These are phyloP conservation scores for Acestrorhynchus altus DNA, from an alignment of 2,797 vertebrate species.

Conservation along the genomic window DNA sequence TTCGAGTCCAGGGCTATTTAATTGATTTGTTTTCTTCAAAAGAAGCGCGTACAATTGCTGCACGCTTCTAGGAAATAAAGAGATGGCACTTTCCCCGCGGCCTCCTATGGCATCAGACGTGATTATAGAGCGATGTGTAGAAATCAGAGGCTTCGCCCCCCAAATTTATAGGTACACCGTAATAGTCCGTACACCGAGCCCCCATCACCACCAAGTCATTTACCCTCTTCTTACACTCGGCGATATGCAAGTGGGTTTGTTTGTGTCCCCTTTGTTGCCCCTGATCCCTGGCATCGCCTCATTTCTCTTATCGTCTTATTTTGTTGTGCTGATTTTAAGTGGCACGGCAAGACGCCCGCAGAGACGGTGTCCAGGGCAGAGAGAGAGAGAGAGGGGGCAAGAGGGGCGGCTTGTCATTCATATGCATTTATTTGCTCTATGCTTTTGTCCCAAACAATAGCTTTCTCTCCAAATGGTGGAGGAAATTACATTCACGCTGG, in stretches of 20 bases:
- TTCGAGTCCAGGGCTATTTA: not conserved
- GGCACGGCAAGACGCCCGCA: constrained; percentile 35
- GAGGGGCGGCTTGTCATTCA: constrained; percentile 67
- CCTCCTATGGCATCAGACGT: not conserved
- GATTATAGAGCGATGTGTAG: not conserved
- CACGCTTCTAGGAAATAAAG: not conserved
- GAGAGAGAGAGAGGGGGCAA: constrained; percentile 57
- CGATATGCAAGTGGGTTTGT: not conserved
- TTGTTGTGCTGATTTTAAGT: constrained; percentile 67
- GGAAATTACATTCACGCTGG: constrained; percentile 75
- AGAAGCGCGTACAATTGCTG: not conserved
- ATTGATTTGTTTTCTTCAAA: not conserved
- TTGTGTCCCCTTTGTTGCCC: not conserved
- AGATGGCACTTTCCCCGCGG: not conserved
- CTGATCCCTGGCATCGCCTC: not conserved
- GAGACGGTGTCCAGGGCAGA: constrained; percentile 67
- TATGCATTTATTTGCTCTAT: constrained; percentile 72
- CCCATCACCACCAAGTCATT: not conserved
- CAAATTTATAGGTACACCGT: not conserved
- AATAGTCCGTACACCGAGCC: not conserved
- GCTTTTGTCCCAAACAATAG: constrained; percentile 78
- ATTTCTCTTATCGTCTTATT: constrained; percentile 36
- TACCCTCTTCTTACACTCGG: not conserved
- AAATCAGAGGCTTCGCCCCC: not conserved
- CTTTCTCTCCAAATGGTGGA: constrained; percentile 70